These are phyloP conservation scores for Enteromius mattozi DNA, from an alignment of 2,797 vertebrate species.

Conservation along the genomic window DNA sequence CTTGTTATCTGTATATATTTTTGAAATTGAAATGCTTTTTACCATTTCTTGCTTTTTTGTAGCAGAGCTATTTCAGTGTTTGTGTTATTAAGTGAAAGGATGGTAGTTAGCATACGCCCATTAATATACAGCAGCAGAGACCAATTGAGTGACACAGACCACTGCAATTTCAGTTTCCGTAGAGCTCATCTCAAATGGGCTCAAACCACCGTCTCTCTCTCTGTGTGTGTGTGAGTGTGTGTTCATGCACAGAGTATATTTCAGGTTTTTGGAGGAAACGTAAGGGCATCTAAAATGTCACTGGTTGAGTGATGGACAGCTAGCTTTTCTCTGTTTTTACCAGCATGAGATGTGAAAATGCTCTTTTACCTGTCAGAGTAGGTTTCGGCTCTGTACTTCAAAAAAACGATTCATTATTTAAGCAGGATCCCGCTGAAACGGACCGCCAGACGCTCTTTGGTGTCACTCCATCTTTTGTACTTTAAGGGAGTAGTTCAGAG, in stretches of 20 bases:
- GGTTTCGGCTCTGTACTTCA: conserved; percentile 1
- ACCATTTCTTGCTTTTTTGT: neutral
- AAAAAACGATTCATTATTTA: conserved; percentile 30
- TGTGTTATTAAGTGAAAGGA: conserved; percentile 19
- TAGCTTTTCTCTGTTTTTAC: conserved; percentile 10
- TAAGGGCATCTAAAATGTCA: conserved; percentile 9
- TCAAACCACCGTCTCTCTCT: conserved; percentile 62
- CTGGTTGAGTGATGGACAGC: neutral
- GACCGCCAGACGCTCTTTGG: neutral
- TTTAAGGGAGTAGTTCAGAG: neutral
- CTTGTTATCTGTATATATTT: neutral
- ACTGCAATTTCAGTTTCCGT: conserved; percentile 73
- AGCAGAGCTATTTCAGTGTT: neutral
- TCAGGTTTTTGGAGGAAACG: neutral
- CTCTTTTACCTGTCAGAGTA: conserved; percentile 20
- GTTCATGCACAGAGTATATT: neutral
- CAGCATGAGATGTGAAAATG: neutral
- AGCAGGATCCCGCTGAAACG: neutral
- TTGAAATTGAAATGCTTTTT: neutral
- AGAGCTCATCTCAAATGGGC: conserved; percentile 76
- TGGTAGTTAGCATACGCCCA: conserved; percentile 57
- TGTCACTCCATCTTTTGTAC: neutral
- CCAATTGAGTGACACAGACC: conserved; percentile 67
- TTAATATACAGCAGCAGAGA: conserved; percentile 73
- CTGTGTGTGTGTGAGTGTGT: neutral